Evolutionary conservation across 2,113 vertebrate species (phyloP), one percentile per base, ranked within the genome.

Genomic region (Setophaga kirtlandii): DNA sequence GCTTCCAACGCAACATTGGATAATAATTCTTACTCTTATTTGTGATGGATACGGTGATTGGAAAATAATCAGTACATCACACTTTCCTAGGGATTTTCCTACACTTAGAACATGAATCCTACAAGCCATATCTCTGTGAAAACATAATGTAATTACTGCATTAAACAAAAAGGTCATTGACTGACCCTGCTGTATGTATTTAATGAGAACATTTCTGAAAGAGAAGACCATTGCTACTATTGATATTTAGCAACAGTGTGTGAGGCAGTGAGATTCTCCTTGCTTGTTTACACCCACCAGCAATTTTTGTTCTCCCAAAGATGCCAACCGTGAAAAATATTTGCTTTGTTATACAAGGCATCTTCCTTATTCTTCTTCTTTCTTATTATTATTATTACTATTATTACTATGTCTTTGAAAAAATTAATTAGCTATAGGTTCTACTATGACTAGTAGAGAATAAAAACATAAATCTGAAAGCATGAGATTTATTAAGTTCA

Each of bases 141-240:
- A 93, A 90, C 8, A 71, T 52, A 78, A 85, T 62, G 49, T 21
- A 90, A 94, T 90, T 80, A 89, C 30, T 93, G 68, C 55, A 74
- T 89, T 89, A 90, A 92, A 94, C 63, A 80, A 67, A 88, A 92
- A 93, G 86, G 71, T 89, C 79, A 83, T 23, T 77, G 41, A 76
- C 28, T 92, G 92, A 90, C 83, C 69, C 35, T 42, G 28, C 71
- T 68, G 18, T 50, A 53, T 76, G 53, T 83, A 41, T 69, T 93
- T 80, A 94, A 83, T 77, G 86, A 80, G n/a, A 94, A 88, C 25
- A 70, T 74, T 93, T 94, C 47, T 74, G 67, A 73, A 80, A 93
- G 56, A 71, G 56, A 91, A 87, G 67, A 62, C 18, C 42, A 64
- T 35, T 73, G 62, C 41, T 73, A 74, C 14, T 69, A 52, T 77